A percentile compares a stretch with the other conserved stretches of the same genome.
These are phyloP conservation scores for Mastomys natalensis DNA, from an alignment of 2,113 vertebrate species.

Conservation along the genomic window DNA sequence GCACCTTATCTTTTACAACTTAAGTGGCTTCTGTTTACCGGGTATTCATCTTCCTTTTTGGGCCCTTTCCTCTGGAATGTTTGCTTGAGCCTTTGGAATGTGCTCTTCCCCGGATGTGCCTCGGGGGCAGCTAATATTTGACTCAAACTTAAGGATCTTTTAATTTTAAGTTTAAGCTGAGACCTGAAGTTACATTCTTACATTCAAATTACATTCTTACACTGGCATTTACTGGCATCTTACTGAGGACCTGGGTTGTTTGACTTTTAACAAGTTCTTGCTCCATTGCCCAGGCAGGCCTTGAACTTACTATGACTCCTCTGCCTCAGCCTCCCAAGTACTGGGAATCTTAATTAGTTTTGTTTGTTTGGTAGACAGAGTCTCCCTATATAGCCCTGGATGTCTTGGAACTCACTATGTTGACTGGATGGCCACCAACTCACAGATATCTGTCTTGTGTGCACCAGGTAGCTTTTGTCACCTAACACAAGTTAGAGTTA, in stretches of 20 bases:
- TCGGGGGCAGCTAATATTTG: too few relatives aligned
- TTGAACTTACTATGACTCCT: not conserved
- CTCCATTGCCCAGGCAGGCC: not conserved
- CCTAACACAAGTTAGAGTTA: not conserved
- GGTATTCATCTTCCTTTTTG: too few relatives aligned
- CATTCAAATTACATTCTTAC: too few relatives aligned
- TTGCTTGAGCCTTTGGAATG: too few relatives aligned
- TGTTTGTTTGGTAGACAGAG: not conserved
- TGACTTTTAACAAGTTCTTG: not conserved
- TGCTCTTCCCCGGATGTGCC: too few relatives aligned
- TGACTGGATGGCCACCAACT: not conserved
- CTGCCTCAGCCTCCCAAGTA: not conserved
- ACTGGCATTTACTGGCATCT: not conserved
- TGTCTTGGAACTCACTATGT: not conserved
- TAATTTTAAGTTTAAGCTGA: too few relatives aligned
- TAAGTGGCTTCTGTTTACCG: too few relatives aligned
- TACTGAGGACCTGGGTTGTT: not conserved
- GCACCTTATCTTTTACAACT: too few relatives aligned
- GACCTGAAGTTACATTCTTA: too few relatives aligned
- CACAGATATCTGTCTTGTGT: not conserved
- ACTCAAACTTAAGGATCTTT: too few relatives aligned
- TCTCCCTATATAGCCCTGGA: not conserved
- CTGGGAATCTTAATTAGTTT: not conserved
- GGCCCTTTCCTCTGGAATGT: too few relatives aligned
- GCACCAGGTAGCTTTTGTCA: not conserved